Percentiles rank a stretch among this genome's conserved stretches.
phyloP scores from a whole-genome alignment of 1,140 invertebrate genomes.

The Hormaphis cornu region DNA sequence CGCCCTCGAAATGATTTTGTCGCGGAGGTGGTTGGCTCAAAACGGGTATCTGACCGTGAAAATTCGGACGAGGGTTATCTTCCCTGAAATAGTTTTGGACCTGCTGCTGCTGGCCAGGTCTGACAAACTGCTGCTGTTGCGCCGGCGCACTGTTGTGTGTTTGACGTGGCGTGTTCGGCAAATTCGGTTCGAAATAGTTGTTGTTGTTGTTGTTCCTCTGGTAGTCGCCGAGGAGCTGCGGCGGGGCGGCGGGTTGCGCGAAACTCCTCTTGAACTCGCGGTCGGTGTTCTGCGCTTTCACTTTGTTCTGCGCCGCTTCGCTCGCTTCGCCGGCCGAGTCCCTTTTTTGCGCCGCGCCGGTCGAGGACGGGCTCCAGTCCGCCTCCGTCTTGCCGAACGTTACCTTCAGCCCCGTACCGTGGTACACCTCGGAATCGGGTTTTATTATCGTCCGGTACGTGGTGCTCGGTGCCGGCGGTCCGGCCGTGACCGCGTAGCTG shows the following conservation, averaged over 20 bases:
- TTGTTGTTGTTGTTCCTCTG: background rate
- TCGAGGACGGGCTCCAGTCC: background rate
- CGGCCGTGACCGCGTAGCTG: conserved; percentile 16
- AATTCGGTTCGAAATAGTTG: conserved; percentile 1
- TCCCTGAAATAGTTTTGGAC: conserved; percentile 39
- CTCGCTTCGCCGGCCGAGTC: conserved; percentile 34
- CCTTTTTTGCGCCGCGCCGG: conserved; percentile 34
- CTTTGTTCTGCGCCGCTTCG: background rate
- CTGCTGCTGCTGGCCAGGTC: conserved; percentile 40
- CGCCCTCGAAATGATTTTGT: conserved; percentile 9
- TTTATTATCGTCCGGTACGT: conserved; percentile 71
- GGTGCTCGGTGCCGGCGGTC: conserved; percentile 52
- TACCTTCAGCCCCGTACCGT: conserved; percentile 41
- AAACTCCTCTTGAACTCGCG: conserved; percentile 1
- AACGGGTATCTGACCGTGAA: conserved; percentile 33
- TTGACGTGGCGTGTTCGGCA: conserved; percentile 29
- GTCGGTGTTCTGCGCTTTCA: background rate
- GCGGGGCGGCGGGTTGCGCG: conserved; percentile 3
- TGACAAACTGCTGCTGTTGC: conserved; percentile 27
- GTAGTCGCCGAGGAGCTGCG: background rate
- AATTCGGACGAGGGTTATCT: conserved; percentile 40
- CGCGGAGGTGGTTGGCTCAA: background rate
- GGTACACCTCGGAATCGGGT: conserved; percentile 70
- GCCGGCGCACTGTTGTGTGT: conserved; percentile 19
- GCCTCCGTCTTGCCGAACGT: conserved; percentile 37